These are phyloP conservation scores for Pelusios castaneus DNA, from an alignment of 2,113 vertebrate genomes.

Conservation along the genomic window DNA sequence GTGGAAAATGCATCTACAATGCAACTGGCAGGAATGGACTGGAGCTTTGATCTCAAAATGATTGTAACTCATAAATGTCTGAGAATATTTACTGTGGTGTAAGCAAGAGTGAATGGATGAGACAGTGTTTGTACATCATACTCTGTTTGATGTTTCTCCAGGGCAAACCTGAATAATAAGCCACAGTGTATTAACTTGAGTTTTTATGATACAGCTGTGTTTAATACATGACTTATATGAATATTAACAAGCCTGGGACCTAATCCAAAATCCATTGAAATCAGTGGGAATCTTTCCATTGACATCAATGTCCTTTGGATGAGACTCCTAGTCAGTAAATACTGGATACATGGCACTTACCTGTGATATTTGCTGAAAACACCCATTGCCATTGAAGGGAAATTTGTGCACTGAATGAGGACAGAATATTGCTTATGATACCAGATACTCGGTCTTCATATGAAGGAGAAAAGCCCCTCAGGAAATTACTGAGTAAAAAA, in stretches of 20 bases:
- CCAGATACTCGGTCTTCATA: background rate
- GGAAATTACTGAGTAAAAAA: background rate
- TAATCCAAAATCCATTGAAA: background rate
- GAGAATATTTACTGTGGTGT: background rate
- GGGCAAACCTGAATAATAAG: constrained; percentile 51
- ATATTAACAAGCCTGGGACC: background rate
- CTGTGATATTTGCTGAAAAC: background rate
- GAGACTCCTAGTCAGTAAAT: background rate
- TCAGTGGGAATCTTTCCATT: background rate
- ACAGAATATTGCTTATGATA: background rate
- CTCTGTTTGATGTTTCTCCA: constrained; percentile 29
- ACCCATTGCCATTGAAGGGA: background rate
- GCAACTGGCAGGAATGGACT: constrained; percentile 12
- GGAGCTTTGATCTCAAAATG: constrained; percentile 10
- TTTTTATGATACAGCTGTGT: constrained; percentile 16
- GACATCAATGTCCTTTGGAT: background rate
- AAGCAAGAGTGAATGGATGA: constrained; percentile 8
- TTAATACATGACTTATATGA: background rate
- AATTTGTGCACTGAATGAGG: background rate
- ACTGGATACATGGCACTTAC: background rate
- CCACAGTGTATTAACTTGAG: background rate
- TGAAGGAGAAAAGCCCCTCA: background rate
- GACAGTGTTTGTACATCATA: constrained; percentile 27
- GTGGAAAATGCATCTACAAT: background rate
- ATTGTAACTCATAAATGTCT: constrained; percentile 4